Conservation (phyloP, 23 tunicate species). For the Trididemnum clinides region DNA sequence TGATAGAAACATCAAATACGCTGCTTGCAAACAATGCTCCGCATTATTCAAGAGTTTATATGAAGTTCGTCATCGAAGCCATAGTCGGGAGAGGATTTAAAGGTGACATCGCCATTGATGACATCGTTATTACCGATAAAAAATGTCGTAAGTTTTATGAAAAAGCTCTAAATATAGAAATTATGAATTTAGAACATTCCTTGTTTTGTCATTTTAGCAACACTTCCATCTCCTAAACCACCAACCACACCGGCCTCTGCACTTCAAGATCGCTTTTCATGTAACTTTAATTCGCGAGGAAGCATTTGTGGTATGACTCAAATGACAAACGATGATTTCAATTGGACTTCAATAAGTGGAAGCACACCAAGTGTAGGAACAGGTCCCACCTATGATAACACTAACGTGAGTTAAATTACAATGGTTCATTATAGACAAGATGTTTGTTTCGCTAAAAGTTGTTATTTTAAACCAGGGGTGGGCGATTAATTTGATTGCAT, state of each 20-base stretch:
- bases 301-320: conserved; percentile 46
- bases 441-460: too few relatives aligned
- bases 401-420: conserved; percentile 56
- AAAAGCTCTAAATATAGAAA: too few relatives aligned
- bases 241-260: background rate
- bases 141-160: conserved; percentile 88
- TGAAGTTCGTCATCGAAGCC: conserved; percentile 70
- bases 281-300: conserved; percentile 83
- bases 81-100: conserved; percentile 73
- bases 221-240: background rate
- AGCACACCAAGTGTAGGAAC: conserved; percentile 72
- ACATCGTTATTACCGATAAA: conserved; percentile 65
- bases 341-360: conserved; percentile 67
- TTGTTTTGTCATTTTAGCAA: background rate
- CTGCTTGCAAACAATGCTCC: too few relatives aligned
- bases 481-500: too few relatives aligned
- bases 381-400: conserved; percentile 72
- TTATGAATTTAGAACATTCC: too few relatives aligned
- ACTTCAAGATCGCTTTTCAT: conserved; percentile 37
- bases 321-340: conserved; percentile 56
- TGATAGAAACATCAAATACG: too few relatives aligned
- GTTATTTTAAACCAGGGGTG: too few relatives aligned
- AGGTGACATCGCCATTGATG: conserved; percentile 98
- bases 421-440: too few relatives aligned
- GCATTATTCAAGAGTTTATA: too few relatives aligned